Conservation (phyloP, 1,140 invertebrate genomes). For the Steinernema khuongi region DNA sequence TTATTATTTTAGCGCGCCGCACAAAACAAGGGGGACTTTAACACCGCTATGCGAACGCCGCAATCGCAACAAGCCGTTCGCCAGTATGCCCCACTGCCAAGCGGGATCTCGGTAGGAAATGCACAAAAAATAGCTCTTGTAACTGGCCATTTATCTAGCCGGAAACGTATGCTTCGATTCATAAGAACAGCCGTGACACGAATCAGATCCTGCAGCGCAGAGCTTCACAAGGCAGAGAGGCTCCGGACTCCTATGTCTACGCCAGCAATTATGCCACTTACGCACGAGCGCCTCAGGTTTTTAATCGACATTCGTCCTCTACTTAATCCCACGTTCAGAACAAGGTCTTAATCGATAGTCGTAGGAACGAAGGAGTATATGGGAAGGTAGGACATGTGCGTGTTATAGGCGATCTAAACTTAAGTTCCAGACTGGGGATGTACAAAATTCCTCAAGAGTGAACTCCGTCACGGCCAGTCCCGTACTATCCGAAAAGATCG, state of each 20-base stretch:
- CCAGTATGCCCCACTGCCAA: not conserved
- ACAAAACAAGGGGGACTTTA: not conserved
- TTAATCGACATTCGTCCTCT: not conserved
- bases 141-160: not conserved
- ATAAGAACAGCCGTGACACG: not conserved
- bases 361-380: not conserved
- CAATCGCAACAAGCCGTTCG: not conserved
- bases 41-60: not conserved
- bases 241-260: not conserved
- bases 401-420: not conserved
- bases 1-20: not conserved
- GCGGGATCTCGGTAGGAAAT: not conserved
- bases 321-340: not conserved
- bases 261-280: not conserved
- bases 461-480: not conserved
- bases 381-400: not conserved
- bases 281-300: not conserved
- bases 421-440: not conserved
- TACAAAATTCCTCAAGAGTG: not conserved
- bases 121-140: not conserved
- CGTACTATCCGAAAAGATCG: not conserved
- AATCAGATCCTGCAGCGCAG: not conserved
- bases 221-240: slow-evolving; percentile 3
- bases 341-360: not conserved
- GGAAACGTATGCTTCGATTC: not conserved